Conservation (phyloP, 2,113 vertebrate species). For the Boleophthalmus pectinirostris region DNA sequence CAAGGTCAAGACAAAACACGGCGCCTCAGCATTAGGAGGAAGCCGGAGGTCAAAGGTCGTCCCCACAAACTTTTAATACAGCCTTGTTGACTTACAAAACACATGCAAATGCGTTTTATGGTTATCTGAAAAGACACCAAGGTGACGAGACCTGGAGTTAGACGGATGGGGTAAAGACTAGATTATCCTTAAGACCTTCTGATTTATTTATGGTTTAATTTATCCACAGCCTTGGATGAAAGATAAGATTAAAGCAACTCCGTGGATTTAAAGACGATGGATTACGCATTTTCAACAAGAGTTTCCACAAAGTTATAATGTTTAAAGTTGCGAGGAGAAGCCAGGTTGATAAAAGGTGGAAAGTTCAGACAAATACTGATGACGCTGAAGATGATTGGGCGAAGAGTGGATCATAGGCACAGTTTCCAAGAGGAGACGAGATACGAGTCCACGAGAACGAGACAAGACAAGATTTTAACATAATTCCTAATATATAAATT, state of each 20-base stretch:
- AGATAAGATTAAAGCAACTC: slow-evolving; percentile 2
- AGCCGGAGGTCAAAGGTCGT: background rate
- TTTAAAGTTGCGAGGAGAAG: too few relatives aligned
- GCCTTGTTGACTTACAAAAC: slow-evolving; percentile 11
- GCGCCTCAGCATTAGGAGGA: background rate
- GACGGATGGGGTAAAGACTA: background rate
- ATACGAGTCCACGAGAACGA: too few relatives aligned
- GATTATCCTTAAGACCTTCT: slow-evolving; percentile 10
- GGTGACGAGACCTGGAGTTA: background rate
- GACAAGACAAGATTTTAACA: too few relatives aligned
- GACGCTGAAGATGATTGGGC: too few relatives aligned
- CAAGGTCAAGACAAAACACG: slow-evolving; percentile 17
- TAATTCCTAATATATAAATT: too few relatives aligned
- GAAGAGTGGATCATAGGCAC: too few relatives aligned
- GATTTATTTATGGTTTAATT: slow-evolving; percentile 13
- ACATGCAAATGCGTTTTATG: slow-evolving; percentile 7
- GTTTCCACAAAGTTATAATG: too few relatives aligned
- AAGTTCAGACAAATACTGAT: too few relatives aligned
- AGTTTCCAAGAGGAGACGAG: too few relatives aligned
- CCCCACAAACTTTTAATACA: background rate
- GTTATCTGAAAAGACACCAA: background rate
- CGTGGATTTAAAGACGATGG: background rate
- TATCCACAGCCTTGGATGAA: slow-evolving; percentile 2
- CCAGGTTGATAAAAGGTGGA: background rate
- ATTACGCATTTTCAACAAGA: background rate